These are phyloP conservation scores for Chelonoidis abingdonii DNA, from an alignment of 2,113 vertebrate species.

Conservation along the genomic window DNA sequence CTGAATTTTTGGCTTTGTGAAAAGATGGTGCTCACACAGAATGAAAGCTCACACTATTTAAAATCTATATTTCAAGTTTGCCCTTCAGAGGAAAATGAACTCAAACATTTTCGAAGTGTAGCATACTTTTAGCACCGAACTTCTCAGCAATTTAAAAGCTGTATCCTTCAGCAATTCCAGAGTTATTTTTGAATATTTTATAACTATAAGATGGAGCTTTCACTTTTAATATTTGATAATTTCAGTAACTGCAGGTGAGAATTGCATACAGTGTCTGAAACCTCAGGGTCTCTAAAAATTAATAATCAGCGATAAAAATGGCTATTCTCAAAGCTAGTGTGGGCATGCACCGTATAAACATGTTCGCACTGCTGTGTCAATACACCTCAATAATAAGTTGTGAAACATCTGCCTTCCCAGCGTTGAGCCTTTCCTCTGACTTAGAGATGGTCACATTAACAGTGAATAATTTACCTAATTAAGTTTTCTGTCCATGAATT, in stretches of 20 bases:
- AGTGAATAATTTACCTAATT: not conserved
- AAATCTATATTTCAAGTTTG: not conserved
- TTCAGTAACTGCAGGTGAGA: constrained; percentile 9
- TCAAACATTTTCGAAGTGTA: not conserved
- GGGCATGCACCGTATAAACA: not conserved
- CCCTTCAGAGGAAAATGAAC: not conserved
- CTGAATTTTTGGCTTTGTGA: not conserved
- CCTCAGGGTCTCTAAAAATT: not conserved
- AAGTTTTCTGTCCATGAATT: not conserved
- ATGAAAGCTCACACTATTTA: not conserved
- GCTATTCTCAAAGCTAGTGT: not conserved
- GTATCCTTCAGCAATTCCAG: not conserved
- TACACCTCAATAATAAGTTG: not conserved
- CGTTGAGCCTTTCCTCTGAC: constrained; percentile 22
- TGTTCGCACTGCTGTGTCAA: constrained; percentile 11
- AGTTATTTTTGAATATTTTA: constrained; percentile 2
- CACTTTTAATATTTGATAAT: constrained; percentile 9
- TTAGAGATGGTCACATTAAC: constrained; percentile 44
- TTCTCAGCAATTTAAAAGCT: constrained; percentile 23
- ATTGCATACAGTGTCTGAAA: constrained; percentile 35
- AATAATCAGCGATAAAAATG: not conserved
- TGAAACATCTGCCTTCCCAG: not conserved
- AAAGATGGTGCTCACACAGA: not conserved
- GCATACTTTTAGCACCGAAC: not conserved
- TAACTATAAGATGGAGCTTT: constrained; percentile 3